Base-by-base conservation (phyloP, 37 sponge, comb jelly and placozoan species). In the Petrosia ficiformis region DNA sequence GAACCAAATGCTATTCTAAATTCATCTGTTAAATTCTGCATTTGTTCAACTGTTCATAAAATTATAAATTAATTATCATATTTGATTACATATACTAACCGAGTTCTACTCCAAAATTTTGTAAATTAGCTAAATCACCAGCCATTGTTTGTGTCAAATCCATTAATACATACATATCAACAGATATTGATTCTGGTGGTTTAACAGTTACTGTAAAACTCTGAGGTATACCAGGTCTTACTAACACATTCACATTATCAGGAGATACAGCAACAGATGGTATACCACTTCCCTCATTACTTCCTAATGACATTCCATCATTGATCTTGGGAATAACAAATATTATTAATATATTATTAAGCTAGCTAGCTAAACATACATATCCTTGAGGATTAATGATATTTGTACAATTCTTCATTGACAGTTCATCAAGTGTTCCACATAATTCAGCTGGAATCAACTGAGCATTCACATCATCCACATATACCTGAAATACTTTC, bases 131-230 rank as follows among this genome's bases (percentile, higher is more conserved):
- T 6, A 91, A 68, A 63, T 68, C 73, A 39, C 78, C 69, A 2
- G 11, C 19, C 89, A 92, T 84, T 5, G 86, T 83, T 43, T 67
- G 40, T 1, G 89, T 52, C n/a, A 92, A 73, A 42, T 92, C 93
- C 88, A 92, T 84, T 31, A 92, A 71, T 0, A 92, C 33, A 71
- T 92, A 92, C 89, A 92, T 68, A 73, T 92, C 93, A 26, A 92
- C 70, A 14, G 88, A 63, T 25, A 82, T 72, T n/a, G 79, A 78
- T 38, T 33, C 33, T 4, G 75, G 59, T 22, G 89, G 89, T 11
- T 30, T 40, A 14, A 88, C 65, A 0, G 30, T 83, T 30, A 82
- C 60, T 1, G 68, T 42, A 26, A 86, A 80, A 29, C 38, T 39
- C 10, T 48, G 16, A 0, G 87, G 77, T 16, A 39, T 5, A 24